Evolutionary conservation across 2,888 invertebrate species (phyloP).

Genomic region (Diaphora mendica): DNA sequence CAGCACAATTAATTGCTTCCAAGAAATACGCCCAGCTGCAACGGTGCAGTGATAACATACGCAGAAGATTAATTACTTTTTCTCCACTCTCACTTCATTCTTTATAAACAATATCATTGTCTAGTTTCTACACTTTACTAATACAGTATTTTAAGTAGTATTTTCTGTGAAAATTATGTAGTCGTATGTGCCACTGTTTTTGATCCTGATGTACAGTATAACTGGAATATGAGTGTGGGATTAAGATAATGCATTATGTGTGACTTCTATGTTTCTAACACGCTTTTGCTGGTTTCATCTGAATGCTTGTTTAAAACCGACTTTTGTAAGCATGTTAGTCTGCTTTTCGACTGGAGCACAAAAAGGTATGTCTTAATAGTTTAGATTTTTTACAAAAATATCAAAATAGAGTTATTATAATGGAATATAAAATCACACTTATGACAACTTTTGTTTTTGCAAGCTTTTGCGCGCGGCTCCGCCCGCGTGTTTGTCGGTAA

Average conservation of each 20-base stretch:
- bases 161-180: not conserved
- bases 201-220: not conserved
- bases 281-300: no score
- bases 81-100: constrained; percentile 11
- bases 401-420: not conserved
- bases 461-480: no score
- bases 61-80: constrained; percentile 64
- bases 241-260: not conserved
- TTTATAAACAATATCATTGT: not conserved
- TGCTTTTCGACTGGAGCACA: no score
- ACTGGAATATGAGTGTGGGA: not conserved
- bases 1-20: constrained; percentile 75
- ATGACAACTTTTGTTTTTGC: no score
- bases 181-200: not conserved
- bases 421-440: not conserved
- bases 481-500: no score
- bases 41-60: constrained; percentile 72
- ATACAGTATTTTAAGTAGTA: not conserved
- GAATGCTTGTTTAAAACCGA: no score
- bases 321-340: no score
- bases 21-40: constrained; percentile 76
- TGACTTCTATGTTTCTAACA: not conserved
- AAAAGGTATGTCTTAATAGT: not conserved
- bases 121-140: not conserved
- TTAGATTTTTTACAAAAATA: not conserved